Conservation (phyloP, 2,888 invertebrate species). For the Drosophila yooni region DNA sequence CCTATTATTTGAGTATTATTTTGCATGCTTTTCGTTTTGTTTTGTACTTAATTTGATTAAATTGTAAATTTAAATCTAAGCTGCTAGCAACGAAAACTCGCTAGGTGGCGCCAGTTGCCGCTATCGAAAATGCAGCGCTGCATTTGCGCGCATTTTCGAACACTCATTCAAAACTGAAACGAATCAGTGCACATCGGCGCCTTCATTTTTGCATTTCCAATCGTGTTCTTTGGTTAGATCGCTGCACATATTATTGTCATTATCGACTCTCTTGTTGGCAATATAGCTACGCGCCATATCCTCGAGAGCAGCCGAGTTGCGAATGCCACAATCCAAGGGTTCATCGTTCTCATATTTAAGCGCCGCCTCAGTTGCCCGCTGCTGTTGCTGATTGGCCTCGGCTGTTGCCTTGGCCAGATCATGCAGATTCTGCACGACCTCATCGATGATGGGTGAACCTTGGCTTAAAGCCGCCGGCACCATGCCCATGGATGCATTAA, state of each 20-base stretch:
- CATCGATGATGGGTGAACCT: conserved; percentile 66
- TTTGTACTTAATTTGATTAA: conserved; percentile 66
- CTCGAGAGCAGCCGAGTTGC: conserved; percentile 59
- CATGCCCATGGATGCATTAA: conserved; percentile 49
- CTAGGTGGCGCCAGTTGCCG: conserved; percentile 36
- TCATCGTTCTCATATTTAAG: conserved; percentile 64
- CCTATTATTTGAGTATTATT: conserved; percentile 71
- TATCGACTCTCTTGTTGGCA: conserved; percentile 46
- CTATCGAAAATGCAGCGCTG: conserved; percentile 45
- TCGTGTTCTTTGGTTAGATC: conserved; percentile 57
- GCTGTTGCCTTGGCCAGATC: conserved; percentile 74
- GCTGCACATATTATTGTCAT: conserved; percentile 40
- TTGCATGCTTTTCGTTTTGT: conserved; percentile 55
- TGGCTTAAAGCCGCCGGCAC: conserved; percentile 51
- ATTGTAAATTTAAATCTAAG: conserved; percentile 39
- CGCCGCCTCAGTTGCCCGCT: conserved; percentile 41
- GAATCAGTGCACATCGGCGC: conserved; percentile 52
- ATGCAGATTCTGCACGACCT: conserved; percentile 72
- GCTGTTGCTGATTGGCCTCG: conserved; percentile 57
- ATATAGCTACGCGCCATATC: conserved; percentile 66
- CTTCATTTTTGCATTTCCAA: conserved; percentile 63
- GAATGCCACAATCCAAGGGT: conserved; percentile 79
- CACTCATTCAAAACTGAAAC: conserved; percentile 3
- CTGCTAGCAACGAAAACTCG: conserved; percentile 27
- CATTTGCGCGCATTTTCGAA: conserved; percentile 6